Evolutionary conservation across 1,140 invertebrate genomes (phyloP).

Genomic region (Orchestia grillus): DNA sequence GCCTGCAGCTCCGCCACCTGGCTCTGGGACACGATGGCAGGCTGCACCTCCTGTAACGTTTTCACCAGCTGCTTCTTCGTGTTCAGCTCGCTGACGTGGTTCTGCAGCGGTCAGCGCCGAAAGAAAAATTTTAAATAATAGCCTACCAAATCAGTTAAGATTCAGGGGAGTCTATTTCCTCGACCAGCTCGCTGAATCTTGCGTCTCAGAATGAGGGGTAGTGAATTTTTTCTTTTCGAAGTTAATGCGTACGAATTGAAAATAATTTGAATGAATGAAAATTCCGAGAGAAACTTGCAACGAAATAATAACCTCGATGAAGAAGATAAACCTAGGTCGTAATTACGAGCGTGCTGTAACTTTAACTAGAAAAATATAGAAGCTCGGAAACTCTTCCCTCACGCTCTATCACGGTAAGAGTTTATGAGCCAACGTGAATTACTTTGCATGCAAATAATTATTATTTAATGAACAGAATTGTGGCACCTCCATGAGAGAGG

Average conservation of each 20-base stretch:
- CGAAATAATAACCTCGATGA: no score
- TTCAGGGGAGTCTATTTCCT: background rate
- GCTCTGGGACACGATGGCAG: slow-evolving; percentile 68
- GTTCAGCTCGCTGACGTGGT: slow-evolving; percentile 79
- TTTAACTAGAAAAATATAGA: no score
- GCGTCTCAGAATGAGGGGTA: background rate
- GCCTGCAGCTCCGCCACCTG: slow-evolving; percentile 59
- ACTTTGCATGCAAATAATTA: no score
- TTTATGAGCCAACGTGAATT: no score
- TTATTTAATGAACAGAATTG: no score
- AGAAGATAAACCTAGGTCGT: no score
- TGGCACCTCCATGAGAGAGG: no score
- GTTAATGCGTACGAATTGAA: background rate
- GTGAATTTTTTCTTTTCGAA: background rate
- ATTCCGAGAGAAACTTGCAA: no score
- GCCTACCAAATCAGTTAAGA: background rate
- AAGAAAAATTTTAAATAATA: background rate
- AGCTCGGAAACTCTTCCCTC: no score
- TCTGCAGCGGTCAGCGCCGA: slow-evolving; percentile 72
- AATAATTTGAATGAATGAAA: no score
- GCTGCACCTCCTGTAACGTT: slow-evolving; percentile 73
- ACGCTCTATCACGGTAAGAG: no score
- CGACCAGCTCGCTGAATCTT: background rate
- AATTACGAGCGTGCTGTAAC: no score
- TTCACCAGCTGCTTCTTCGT: slow-evolving; percentile 75